These are phyloP conservation scores for Drosophila sp. DNA, from an alignment of 1,140 invertebrate genomes.

Conservation along the genomic window DNA sequence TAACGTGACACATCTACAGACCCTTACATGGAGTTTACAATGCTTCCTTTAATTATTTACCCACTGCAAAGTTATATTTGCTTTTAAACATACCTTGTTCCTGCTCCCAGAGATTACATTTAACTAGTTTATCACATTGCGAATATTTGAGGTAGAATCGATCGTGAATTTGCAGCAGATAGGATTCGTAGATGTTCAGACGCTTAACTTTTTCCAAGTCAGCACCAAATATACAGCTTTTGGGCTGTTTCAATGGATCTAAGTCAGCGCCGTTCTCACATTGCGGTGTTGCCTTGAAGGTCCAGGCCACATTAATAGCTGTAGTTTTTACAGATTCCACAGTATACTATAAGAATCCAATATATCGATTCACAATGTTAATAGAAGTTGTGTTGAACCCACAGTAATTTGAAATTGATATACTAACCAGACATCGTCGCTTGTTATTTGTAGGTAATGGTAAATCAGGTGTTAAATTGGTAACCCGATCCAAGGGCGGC, in stretches of 20 bases:
- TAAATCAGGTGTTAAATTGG: slow-evolving; percentile 87
- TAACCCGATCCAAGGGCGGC: slow-evolving; percentile 86
- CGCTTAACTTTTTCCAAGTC: slow-evolving; percentile 91
- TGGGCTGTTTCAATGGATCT: slow-evolving; percentile 88
- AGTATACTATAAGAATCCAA: slow-evolving; percentile 85
- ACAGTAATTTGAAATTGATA: neutral
- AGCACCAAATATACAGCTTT: slow-evolving; percentile 89
- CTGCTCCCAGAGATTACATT: slow-evolving; percentile 86
- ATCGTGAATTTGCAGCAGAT: slow-evolving; percentile 94
- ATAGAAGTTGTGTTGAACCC: neutral
- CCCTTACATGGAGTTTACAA: too few species aligned
- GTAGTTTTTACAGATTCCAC: slow-evolving; percentile 87
- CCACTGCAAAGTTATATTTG: too few species aligned
- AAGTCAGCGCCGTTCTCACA: slow-evolving; percentile 81
- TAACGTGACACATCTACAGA: too few species aligned
- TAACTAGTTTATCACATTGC: slow-evolving; percentile 85
- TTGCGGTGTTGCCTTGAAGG: slow-evolving; percentile 90
- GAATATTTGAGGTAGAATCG: slow-evolving; percentile 88
- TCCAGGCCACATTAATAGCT: slow-evolving; percentile 91
- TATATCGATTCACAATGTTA: too few species aligned
- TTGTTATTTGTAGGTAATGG: slow-evolving; percentile 85
- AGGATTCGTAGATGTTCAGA: slow-evolving; percentile 94
- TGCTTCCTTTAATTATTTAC: too few species aligned
- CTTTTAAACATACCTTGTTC: slow-evolving; percentile 85
- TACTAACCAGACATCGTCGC: slow-evolving; percentile 52